Conservation (phyloP, 92 coral and sea anemone species). For the Muricea muricata region DNA sequence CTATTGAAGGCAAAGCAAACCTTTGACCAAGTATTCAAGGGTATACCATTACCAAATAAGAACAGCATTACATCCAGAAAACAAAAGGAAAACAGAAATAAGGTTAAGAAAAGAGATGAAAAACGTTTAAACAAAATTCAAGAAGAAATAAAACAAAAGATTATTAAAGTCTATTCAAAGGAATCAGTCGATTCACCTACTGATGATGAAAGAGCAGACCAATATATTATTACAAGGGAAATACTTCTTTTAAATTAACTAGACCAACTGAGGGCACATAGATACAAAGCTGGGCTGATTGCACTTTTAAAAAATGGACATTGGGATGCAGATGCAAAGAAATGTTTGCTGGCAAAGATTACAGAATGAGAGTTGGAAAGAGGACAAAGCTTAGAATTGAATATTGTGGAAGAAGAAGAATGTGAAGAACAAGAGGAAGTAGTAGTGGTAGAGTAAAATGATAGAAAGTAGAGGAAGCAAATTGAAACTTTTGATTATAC, state of each 20-base stretch:
- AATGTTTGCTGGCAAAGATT: slow-evolving; percentile 40
- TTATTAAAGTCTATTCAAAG: slow-evolving; percentile 23
- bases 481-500: too few relatives aligned
- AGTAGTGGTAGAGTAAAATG: too few relatives aligned
- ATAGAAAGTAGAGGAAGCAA: too few relatives aligned
- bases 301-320: slow-evolving; percentile 14
- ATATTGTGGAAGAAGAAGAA: too few relatives aligned
- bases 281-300: slow-evolving; percentile 26
- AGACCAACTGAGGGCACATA: slow-evolving; percentile 37
- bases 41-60: slow-evolving; percentile 33
- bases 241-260: slow-evolving; percentile 38
- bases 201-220: too few relatives aligned
- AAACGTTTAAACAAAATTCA: slow-evolving; percentile 45
- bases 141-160: slow-evolving; percentile 47
- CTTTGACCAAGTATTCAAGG: slow-evolving; percentile 33
- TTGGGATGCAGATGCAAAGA: slow-evolving; percentile 45
- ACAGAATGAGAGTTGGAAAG: slow-evolving; percentile 29
- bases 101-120: slow-evolving; percentile 27
- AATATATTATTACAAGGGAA: slow-evolving; percentile 18
- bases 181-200: neutral
- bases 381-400: too few relatives aligned
- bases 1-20: slow-evolving; percentile 22
- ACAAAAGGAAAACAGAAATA: neutral
- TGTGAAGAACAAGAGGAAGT: too few relatives aligned
- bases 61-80: slow-evolving; percentile 3